These are phyloP conservation scores for Subanguina moxae DNA, from an alignment of 1,140 invertebrate species.

Conservation along the genomic window DNA sequence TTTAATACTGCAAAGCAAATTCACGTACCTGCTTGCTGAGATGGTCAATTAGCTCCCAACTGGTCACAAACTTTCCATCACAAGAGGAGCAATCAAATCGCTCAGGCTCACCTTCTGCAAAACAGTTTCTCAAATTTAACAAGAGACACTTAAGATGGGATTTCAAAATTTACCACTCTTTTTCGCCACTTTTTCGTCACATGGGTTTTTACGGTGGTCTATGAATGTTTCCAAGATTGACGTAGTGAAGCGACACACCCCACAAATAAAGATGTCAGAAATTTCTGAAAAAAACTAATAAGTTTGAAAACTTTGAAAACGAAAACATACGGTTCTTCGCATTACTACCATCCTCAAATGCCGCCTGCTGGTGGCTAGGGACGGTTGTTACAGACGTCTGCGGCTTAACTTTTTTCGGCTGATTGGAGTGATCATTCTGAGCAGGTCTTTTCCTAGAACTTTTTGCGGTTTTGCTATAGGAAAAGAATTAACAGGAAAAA, in stretches of 20 bases:
- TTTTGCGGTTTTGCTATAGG: too few species aligned
- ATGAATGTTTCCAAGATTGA: not conserved
- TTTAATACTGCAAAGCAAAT: too few species aligned
- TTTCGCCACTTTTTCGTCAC: not conserved
- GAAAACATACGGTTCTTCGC: not conserved
- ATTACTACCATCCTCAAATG: not conserved
- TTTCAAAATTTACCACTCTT: not conserved
- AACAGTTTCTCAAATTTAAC: not conserved
- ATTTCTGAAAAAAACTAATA: not conserved
- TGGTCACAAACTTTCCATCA: not conserved
- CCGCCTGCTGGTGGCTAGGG: not conserved
- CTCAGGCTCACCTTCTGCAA: slow-evolving; percentile 4
- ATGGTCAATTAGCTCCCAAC: slow-evolving; percentile 14
- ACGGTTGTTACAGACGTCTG: not conserved
- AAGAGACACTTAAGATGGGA: too few species aligned
- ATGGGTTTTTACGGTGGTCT: not conserved
- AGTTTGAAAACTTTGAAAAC: not conserved
- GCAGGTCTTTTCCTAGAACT: slow-evolving; percentile 3
- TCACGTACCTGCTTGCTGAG: not conserved
- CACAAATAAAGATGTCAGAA: slow-evolving; percentile 3
- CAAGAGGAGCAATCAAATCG: slow-evolving; percentile 3
- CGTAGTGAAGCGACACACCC: not conserved
- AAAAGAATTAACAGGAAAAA: not conserved
- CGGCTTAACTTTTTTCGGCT: not conserved
- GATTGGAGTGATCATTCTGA: slow-evolving; percentile 1